These are phyloP conservation scores for Graphium colonna DNA, from an alignment of 2,888 invertebrate genomes.

Conservation along the genomic window DNA sequence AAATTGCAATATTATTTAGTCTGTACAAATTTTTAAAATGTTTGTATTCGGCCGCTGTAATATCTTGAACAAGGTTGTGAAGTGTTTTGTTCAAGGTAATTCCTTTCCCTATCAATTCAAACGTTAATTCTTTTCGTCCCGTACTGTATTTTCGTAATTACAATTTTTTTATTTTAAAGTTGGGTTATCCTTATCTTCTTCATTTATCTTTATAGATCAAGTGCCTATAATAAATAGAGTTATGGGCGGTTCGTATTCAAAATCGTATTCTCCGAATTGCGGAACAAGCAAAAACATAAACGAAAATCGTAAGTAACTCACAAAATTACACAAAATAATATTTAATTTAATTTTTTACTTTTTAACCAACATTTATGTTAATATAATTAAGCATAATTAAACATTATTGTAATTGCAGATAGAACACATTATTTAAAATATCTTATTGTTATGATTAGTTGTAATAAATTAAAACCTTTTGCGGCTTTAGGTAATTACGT, in stretches of 20 bases:
- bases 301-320: constrained; percentile 53
- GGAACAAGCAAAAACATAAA: constrained; percentile 38
- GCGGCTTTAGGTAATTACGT: too few species aligned
- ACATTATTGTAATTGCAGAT: too few species aligned
- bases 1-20: constrained; percentile 5
- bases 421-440: too few species aligned
- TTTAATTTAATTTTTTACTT: too few species aligned
- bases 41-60: constrained; percentile 39
- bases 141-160: not conserved
- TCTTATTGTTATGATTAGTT: too few species aligned
- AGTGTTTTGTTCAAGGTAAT: constrained; percentile 61
- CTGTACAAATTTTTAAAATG: constrained; percentile 25
- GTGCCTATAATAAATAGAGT: constrained; percentile 32
- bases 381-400: too few species aligned
- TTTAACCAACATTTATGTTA: too few species aligned
- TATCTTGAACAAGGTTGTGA: constrained; percentile 49
- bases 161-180: too few species aligned
- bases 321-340: not conserved
- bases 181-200: not conserved
- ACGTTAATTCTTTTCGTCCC: constrained; percentile 5
- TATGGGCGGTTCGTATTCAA: constrained; percentile 71
- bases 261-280: constrained; percentile 67
- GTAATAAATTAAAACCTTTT: too few species aligned
- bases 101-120: constrained; percentile 33
- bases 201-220: constrained; percentile 13